These are phyloP conservation scores for Palythoa caribaeorum DNA, from an alignment of 92 coral and sea anemone species.

Conservation along the genomic window DNA sequence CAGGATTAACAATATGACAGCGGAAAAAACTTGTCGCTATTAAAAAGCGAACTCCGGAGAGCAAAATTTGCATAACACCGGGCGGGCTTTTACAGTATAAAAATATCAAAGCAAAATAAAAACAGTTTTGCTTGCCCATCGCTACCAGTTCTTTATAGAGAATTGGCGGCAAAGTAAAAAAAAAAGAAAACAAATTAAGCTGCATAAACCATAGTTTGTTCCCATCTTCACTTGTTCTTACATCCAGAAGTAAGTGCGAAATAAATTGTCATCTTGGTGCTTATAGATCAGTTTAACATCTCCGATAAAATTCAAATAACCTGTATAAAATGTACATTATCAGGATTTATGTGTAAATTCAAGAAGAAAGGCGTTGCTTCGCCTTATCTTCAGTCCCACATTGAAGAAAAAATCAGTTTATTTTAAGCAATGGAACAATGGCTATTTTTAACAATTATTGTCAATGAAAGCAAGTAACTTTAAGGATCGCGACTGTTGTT, in stretches of 20 bases:
- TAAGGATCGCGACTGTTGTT: too few relatives aligned
- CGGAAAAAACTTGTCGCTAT: slow-evolving; percentile 26
- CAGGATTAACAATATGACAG: slow-evolving; percentile 17
- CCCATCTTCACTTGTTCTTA: background rate
- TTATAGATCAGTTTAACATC: background rate
- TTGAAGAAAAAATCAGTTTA: too few relatives aligned
- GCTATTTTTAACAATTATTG: too few relatives aligned
- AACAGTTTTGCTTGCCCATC: too few relatives aligned
- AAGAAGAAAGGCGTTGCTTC: background rate
- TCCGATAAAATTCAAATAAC: background rate
- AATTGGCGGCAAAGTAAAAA: background rate
- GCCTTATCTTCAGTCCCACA: background rate
- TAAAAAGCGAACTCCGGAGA: slow-evolving; percentile 11
- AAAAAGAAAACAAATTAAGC: background rate
- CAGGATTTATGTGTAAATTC: background rate
- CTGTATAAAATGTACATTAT: background rate
- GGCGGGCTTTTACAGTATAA: slow-evolving; percentile 1
- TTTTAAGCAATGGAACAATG: too few relatives aligned
- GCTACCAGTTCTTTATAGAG: background rate
- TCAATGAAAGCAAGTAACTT: too few relatives aligned
- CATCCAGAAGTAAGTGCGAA: background rate
- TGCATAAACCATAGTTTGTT: background rate
- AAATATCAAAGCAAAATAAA: background rate
- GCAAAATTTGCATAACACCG: slow-evolving; percentile 39
- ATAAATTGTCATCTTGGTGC: background rate